Evolutionary conservation across 2,797 vertebrate genomes (phyloP), one percentile per base, ranked within the genome.

Genomic region (Gephyroberyx darwinii): DNA sequence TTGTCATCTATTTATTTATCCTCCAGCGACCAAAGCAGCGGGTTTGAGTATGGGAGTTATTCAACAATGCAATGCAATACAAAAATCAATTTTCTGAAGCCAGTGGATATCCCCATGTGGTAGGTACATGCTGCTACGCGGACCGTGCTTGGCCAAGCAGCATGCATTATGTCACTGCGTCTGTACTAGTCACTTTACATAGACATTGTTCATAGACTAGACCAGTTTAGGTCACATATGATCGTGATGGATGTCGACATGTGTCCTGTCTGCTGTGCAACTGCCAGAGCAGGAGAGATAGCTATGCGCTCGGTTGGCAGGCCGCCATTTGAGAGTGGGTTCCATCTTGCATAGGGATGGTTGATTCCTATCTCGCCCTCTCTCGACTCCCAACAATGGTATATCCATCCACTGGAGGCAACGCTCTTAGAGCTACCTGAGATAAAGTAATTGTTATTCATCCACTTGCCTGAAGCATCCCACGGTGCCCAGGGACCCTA

Each of bases 1-100:
- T 26, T 86, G 65, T 85, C 82, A 91, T 81, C 91, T 90, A 69
- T 77, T 82, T 41, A 60, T 89, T 89, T 90, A 81, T 84, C 61
- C 52, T 62, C 22, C 10, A 51, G 17, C 39, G 12, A 41, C 48
- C n/a, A 69, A 50, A 65, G 33, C 20, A 52, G 75, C 88, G 81
- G 60, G 64, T 80, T n/a, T 1, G n/a, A 39, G 39, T 64, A 74
- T 87, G 88, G 66, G 75, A 83, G 60, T 79, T 74, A 35, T 3
- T 83, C 82, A 77, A 9, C 81, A 37, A 59, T 69, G 51, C 77
- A 62, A 53, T 33, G 10, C 48, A 69, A 26, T 54, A 55, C 67
- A 80, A 72, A 54, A 16, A 31, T 67, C 17, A 20, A 35, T 39
- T 71, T 69, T 39, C 47, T 80, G 56, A 75, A 55, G 52, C 50